Evolutionary conservation across 2,113 vertebrate genomes (phyloP), one percentile per base, ranked within the genome.

Genomic region (Sigmodon hispidus): DNA sequence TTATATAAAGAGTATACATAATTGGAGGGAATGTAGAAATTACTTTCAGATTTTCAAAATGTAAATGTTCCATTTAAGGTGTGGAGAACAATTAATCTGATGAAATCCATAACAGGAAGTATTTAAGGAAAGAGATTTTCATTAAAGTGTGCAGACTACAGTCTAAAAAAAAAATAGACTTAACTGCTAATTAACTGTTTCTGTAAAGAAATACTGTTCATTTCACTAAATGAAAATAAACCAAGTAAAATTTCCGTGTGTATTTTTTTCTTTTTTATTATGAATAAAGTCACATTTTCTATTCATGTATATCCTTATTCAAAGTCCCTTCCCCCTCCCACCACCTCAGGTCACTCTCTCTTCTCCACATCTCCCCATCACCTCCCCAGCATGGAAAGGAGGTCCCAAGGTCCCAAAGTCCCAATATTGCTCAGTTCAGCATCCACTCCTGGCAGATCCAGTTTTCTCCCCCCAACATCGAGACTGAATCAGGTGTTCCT

Each of bases 161-260:
- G 1, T 76, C 79, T 80, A 70, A 24, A 88, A 50, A 24, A 88
- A 50, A 15, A 90, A 81, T 92, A 81, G 34, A 86, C 17, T 70
- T 55, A 75, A 75, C 40, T 83, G 17, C 57, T 73, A 88, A 76
- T 77, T 5, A 77, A n/a, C 43, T 1, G 4, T 55, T 10, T 93
- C 34, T 72, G 1, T 55, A 72, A 26, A 12, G 89, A 92, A 55
- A 84, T 1, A 34, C 10, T 1, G 76, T 15, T 59, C 79, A 13
- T 70, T 94, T 50, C 76, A 63, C 43, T 72, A 77, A 84, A 70
- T 8, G 4, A 22, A 94, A 70, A 84, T 84, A 83, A 88, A 87
- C n/a, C 34, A 88, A 70, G 59, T 48, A 70, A 69, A 69, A 7
- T 61, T 84, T 4, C 48, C 22, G 61, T 7, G 76, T 87, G 73